Percentiles rank a stretch among this genome's conserved stretches.
Conservation (phyloP, 2,888 invertebrate species). For the Apotomis turbidana region DNA sequence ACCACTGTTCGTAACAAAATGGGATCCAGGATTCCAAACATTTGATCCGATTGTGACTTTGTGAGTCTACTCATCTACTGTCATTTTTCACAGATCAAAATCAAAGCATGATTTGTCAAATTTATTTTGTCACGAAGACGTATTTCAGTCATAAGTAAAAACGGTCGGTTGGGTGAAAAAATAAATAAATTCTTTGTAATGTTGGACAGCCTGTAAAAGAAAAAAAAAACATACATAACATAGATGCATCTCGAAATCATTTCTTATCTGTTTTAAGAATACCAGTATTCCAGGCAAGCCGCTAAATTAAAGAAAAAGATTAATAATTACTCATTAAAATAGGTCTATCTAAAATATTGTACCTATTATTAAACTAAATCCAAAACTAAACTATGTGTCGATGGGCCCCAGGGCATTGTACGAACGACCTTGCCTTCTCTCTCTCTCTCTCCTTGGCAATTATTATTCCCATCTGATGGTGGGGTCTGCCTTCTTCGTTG, state of each 20-base stretch:
- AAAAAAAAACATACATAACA: too few relatives aligned
- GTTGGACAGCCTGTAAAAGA: background rate
- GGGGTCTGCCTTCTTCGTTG: too few relatives aligned
- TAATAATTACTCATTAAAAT: too few relatives aligned
- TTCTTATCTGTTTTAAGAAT: conserved; percentile 5
- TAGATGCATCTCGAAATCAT: background rate
- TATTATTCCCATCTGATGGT: too few relatives aligned
- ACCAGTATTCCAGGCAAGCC: background rate
- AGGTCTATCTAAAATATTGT: too few relatives aligned
- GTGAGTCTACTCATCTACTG: conserved; percentile 12
- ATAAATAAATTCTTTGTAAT: background rate
- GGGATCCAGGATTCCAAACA: conserved; percentile 40
- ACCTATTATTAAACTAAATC: too few relatives aligned
- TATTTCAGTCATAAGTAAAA: conserved; percentile 9
- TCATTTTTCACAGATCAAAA: conserved; percentile 34
- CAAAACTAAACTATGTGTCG: too few relatives aligned
- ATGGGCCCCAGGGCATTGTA: too few relatives aligned
- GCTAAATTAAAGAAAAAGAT: background rate
- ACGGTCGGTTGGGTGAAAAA: background rate
- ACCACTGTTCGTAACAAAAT: conserved; percentile 39
- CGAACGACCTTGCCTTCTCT: too few relatives aligned
- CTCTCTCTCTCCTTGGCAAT: too few relatives aligned
- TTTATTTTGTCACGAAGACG: conserved; percentile 21
- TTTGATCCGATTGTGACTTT: conserved; percentile 35
- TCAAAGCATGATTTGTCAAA: conserved; percentile 40